Base-by-base conservation (phyloP, 1,140 invertebrate species). In the Scaptodrosophila lebanonensis region DNA sequence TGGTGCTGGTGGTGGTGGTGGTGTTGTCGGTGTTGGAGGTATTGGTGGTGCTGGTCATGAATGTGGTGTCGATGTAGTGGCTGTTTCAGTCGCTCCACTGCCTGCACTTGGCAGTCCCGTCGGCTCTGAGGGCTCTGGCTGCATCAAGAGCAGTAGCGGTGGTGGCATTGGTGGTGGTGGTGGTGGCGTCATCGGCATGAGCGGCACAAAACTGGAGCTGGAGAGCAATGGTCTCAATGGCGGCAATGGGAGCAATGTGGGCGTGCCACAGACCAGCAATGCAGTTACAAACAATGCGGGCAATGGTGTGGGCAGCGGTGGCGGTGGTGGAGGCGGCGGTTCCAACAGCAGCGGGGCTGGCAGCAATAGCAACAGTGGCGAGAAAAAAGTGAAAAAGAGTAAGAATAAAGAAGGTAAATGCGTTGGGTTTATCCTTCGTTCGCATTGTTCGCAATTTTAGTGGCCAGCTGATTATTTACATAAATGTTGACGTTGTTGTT, bases 381-480 rank as follows among this genome's bases (percentile, higher is more conserved):
- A 86, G 69, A 86, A 86, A 66, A 85, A 87, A 85, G 83, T 71
- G 62, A 85, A 85, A 76, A 82, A 83, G 83, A 87, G 83, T 82
- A 86, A 87, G 76, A 84, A 77, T 61, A 82, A 82, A 84, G 76
- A 84, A 87, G 79, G 82, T 86, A 85, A 85, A 83, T 84, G 47
- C 67, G 47, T 82, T 82, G 76, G 82, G 77, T 86, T 86, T 84
- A 84, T 66, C 83, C 68, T 82, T 85, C 83, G 63, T 66, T 66
- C 56, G 60, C 48, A 67, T 77, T 76, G 66, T 75, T 84, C n/a
- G 36, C 68, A 66, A 66, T 70, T 77, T 66, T 76, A 76, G 76
- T 77, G 47, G 38, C 25, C 18, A 43, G 27, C 38, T 30, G 27
- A 43, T 43, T 38, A 36, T 32, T 51, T 16, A 38, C 49, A 51